These are phyloP conservation scores for Hypomecis atomaria DNA, from an alignment of 2,888 invertebrate species.

Conservation along the genomic window DNA sequence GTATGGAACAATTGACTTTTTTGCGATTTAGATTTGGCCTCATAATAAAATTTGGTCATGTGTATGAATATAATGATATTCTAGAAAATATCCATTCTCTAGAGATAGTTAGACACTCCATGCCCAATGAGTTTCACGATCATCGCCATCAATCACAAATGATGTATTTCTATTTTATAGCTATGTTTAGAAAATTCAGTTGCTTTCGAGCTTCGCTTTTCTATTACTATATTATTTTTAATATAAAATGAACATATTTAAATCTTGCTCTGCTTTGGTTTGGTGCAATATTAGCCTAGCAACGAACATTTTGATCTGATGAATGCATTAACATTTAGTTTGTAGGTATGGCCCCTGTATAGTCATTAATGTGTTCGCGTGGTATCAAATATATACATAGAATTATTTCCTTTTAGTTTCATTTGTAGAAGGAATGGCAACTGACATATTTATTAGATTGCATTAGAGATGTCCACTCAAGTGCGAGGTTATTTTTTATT, in stretches of 20 bases:
- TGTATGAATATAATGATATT: too few species aligned
- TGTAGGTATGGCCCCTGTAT: slow-evolving; percentile 31
- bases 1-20: too few species aligned
- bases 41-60: too few species aligned
- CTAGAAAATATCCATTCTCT: too few species aligned
- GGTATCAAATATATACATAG: slow-evolving; percentile 1
- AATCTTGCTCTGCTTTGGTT: not conserved
- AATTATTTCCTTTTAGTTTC: not conserved
- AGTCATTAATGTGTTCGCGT: slow-evolving; percentile 35
- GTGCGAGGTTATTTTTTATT: not conserved
- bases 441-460: slow-evolving; percentile 12
- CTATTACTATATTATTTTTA: not conserved
- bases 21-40: too few species aligned
- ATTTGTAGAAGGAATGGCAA: slow-evolving; percentile 13
- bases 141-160: too few species aligned
- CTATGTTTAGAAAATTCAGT: too few species aligned
- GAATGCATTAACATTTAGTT: slow-evolving; percentile 21
- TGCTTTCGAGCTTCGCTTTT: too few species aligned
- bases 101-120: too few species aligned
- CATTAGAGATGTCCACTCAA: slow-evolving; percentile 1
- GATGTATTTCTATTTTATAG: too few species aligned
- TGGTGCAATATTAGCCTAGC: not conserved
- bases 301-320: not conserved
- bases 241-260: not conserved
- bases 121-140: too few species aligned